Evolutionary conservation across 2,888 invertebrate species (phyloP).

Genomic region (Parnassius smintheus): DNA sequence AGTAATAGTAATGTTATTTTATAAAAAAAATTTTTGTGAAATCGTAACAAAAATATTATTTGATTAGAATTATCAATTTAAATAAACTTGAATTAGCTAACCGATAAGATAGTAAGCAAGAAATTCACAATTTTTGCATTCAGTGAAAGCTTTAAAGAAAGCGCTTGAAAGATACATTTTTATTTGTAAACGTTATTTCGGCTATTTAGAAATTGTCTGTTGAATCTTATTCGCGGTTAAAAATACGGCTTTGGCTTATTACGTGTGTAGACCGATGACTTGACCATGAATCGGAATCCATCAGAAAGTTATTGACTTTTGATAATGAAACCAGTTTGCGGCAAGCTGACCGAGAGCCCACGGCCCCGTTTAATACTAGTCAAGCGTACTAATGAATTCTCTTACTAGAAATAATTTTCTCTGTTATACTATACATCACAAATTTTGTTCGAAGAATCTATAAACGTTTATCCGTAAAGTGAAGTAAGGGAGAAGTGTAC

Average conservation of each 20-base stretch:
- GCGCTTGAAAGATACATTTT: slow-evolving; percentile 36
- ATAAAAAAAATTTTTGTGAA: too few species aligned
- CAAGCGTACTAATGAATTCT: slow-evolving; percentile 45
- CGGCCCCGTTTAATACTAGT: slow-evolving; percentile 75
- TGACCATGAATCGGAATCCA: slow-evolving; percentile 77
- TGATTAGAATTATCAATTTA: too few species aligned
- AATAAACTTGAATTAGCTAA: too few species aligned
- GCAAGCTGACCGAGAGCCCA: slow-evolving; percentile 70
- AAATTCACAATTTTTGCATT: slow-evolving; percentile 7
- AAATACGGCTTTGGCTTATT: slow-evolving; percentile 46
- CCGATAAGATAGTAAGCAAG: not conserved
- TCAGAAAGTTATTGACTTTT: slow-evolving; percentile 81
- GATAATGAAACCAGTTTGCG: slow-evolving; percentile 79
- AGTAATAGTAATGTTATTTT: too few species aligned
- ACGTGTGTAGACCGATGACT: slow-evolving; percentile 57
- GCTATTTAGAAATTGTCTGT: slow-evolving; percentile 35
- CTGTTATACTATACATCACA: slow-evolving; percentile 49
- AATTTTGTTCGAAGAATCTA: slow-evolving; percentile 35
- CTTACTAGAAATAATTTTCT: slow-evolving; percentile 40
- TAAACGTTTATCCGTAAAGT: slow-evolving; percentile 8
- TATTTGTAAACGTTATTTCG: slow-evolving; percentile 37
- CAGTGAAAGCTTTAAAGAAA: slow-evolving; percentile 41
- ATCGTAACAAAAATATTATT: too few species aligned
- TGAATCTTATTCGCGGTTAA: slow-evolving; percentile 35
- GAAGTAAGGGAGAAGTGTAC: slow-evolving; percentile 49